Evolutionary conservation across 2,113 vertebrate genomes (phyloP), one percentile per base, ranked within the genome.

Genomic region (Benthochromis sp.): DNA sequence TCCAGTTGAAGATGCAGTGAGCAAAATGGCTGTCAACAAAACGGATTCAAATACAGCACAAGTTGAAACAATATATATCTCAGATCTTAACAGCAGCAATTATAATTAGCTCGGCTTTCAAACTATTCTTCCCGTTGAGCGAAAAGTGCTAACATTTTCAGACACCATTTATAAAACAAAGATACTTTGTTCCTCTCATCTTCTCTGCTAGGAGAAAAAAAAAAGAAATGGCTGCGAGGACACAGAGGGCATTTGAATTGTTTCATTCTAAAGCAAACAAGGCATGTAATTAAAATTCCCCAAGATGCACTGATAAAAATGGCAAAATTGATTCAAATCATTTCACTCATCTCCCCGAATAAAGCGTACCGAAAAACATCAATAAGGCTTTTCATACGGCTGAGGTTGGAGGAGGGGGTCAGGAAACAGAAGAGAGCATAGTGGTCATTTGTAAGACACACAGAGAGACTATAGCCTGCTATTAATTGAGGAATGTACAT

Each of bases 1-100:
- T 99, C 97, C 93, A 99, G 94, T 87, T 98, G 97, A 91, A 99
- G 97, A 93, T 99, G 98, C 84, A 99, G 86, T 5, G 98, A 99
- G 85, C 98, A 99, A 94, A 98, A 98, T 38, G 98, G 98, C 98
- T 99, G 96, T 90, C 55, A 91, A 94, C 78, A 92, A 83, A 92
- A 92, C 16, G 10, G 50, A 91, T 81, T 81, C 66, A 78, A 73
- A 86, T 53, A 61, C 38, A 91, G 87, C 52, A 83, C 76, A 87
- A 43, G 55, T 61, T 76, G 81, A 93, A 43, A 89, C 82, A 90
- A 83, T 76, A 85, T 27, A 84, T 83, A 90, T 91, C 86, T 45
- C 71, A 80, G 81, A 94, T 94, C 91, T 91, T 63, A 43, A 87
- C 47, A 61, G 50, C 73, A 14, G 55, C 76, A 84, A 88, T 88